These are phyloP conservation scores for Drosophila sordidula DNA, from an alignment of 2,888 invertebrate species.

Conservation along the genomic window DNA sequence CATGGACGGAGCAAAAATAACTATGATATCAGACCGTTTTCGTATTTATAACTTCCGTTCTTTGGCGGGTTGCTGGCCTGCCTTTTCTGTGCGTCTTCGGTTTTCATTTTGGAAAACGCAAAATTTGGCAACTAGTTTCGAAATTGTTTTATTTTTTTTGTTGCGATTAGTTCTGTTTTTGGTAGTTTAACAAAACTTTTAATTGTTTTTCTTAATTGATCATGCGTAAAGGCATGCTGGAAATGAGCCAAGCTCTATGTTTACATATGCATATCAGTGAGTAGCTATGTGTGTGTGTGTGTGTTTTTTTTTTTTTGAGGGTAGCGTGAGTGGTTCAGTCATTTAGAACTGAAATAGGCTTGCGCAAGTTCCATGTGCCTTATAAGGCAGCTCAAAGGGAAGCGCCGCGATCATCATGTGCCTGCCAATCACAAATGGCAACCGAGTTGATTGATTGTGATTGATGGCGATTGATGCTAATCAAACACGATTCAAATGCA, in stretches of 20 bases:
- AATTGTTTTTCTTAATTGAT: constrained; percentile 77
- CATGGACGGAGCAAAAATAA: constrained; percentile 39
- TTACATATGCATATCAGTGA: constrained; percentile 31
- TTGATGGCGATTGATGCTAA: constrained; percentile 36
- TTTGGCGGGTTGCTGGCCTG: constrained; percentile 17
- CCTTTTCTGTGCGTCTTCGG: constrained; percentile 36
- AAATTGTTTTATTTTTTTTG: constrained; percentile 8
- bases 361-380: constrained; percentile 51
- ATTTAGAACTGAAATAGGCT: constrained; percentile 48
- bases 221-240: constrained; percentile 72
- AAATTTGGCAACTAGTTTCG: constrained; percentile 59
- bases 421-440: constrained; percentile 41
- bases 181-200: constrained; percentile 63
- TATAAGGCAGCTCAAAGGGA: constrained; percentile 61
- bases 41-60: constrained; percentile 73
- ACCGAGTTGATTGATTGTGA: constrained; percentile 55
- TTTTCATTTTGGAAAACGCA: constrained; percentile 39
- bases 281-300: constrained; percentile 17
- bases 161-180: constrained; percentile 20
- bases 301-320: neutral
- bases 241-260: constrained; percentile 62
- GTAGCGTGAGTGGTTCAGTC: constrained; percentile 28
- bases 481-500: constrained; percentile 8
- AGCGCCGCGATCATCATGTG: constrained; percentile 34
- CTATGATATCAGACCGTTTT: constrained; percentile 69